Base-by-base conservation (phyloP, 2,888 invertebrate species). In the Salpingus planirostris region DNA sequence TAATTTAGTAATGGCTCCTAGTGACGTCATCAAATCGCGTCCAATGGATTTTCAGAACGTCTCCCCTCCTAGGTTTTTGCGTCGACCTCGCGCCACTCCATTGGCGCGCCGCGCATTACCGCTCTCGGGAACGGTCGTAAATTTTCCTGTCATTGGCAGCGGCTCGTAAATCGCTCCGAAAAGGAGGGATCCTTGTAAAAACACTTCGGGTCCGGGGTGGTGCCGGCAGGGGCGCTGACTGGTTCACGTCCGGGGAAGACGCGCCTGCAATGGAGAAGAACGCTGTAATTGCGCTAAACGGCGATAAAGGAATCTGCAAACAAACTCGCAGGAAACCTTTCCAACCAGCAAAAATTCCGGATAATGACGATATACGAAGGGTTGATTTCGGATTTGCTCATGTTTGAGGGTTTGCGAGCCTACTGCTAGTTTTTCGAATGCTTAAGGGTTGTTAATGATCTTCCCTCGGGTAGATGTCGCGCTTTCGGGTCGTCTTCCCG, bases 1-100 rank as follows among this genome's bases (percentile, higher is more conserved):
- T 43, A 44, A 44, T 47, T 50, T 47, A 43, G 44, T 52, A 47
- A 53, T 53, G 53, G 53, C 51, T 50, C 42, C 47, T 43, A 6
- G 37, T 43, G 43, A 50, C 50, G 50, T 49, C 46, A 46, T 23
- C 29, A 27, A 38, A 34, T 11, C 30, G 36, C 36, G 35, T 26
- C 53, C 52, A 53, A 52, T 53, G 33, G 42, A 29, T 38, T 24
- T 26, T 24, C 31, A 30, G 24, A 22, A 24, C 27, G 11, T 24
- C 25, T 29, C 40, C 46, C 47, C 40, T 34, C 43, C 24, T 23
- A 32, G 29, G 13, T 21, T 29, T 31, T 24, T 12, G 33, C 15
- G 27, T 28, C 34, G 18, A 25, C 29, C 37, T 21, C 27, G 29
- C 22, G 27, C 30, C 29, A 23, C 24, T 40, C 36, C 24, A 50